Conservation (phyloP, 2,888 invertebrate species). For the Lycaena phlaeas region DNA sequence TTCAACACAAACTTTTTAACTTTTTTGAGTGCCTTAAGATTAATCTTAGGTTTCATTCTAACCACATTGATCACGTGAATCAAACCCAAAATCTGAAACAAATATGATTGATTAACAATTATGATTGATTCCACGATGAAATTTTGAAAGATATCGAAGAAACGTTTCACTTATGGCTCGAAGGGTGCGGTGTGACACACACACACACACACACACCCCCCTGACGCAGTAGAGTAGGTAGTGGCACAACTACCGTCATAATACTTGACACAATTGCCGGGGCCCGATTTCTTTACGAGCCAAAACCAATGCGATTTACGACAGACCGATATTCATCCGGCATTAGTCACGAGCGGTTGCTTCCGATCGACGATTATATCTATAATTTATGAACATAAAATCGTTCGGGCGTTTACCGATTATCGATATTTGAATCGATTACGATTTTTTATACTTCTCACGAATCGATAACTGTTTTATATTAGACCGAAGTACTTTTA, state of each 20-base stretch:
- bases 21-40: no score
- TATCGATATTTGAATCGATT: slow-evolving; percentile 30
- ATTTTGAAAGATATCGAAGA: neutral
- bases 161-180: slow-evolving; percentile 3
- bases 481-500: slow-evolving; percentile 6
- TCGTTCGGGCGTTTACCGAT: slow-evolving; percentile 32
- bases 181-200: neutral
- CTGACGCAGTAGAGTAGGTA: slow-evolving; percentile 13
- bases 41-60: no score
- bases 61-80: no score
- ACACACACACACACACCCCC: no score
- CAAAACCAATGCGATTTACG: slow-evolving; percentile 51
- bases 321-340: slow-evolving; percentile 22
- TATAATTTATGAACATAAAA: slow-evolving; percentile 28
- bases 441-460: slow-evolving; percentile 27
- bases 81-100: no score
- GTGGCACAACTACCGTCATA: slow-evolving; percentile 24
- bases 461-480: slow-evolving; percentile 17
- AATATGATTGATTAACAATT: no score
- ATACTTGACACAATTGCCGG: slow-evolving; percentile 26
- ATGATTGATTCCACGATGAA: no score
- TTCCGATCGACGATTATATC: slow-evolving; percentile 25
- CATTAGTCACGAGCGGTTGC: slow-evolving; percentile 36
- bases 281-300: slow-evolving; percentile 55
- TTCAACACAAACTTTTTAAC: no score